phyloP scores from a whole-genome alignment of 2,888 invertebrate genomes.

The Erebia palarica region DNA sequence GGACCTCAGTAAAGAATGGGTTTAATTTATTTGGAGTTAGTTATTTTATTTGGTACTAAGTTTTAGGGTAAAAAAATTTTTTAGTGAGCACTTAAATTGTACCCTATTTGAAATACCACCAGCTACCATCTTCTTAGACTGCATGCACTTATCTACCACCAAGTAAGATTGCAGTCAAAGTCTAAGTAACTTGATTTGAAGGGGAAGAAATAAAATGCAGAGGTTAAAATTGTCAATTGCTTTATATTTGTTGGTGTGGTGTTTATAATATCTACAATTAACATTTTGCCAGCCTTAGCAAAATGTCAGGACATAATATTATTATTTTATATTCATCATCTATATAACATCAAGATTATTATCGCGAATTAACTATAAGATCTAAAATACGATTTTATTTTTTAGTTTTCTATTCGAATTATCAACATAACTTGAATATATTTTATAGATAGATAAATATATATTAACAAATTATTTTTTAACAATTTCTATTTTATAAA shows the following conservation, averaged over 20 bases:
- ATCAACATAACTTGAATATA: slow-evolving; percentile 16
- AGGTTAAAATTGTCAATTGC: slow-evolving; percentile 65
- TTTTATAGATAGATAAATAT: not conserved
- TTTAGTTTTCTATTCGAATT: slow-evolving; percentile 20
- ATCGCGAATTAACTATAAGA: slow-evolving; percentile 20
- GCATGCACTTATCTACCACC: too few relatives aligned
- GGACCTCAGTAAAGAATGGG: too few relatives aligned
- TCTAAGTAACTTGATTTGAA: too few relatives aligned
- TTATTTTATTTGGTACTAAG: too few relatives aligned
- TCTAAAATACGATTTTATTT: slow-evolving; percentile 24
- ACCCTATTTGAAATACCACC: too few relatives aligned
- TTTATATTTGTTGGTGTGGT: slow-evolving; percentile 60
- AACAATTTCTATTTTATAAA: slow-evolving; percentile 4
- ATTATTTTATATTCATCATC: not conserved
- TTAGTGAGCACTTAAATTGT: too few relatives aligned
- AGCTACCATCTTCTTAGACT: too few relatives aligned
- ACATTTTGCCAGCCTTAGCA: slow-evolving; percentile 79
- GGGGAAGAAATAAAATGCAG: slow-evolving; percentile 43
- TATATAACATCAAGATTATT: slow-evolving; percentile 27
- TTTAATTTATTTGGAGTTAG: too few relatives aligned
- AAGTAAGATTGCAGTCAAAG: too few relatives aligned
- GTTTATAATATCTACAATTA: slow-evolving; percentile 47
- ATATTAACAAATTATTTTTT: slow-evolving; percentile 12
- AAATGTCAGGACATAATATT: slow-evolving; percentile 54
- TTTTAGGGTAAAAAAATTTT: too few relatives aligned